Percentiles rank a stretch among this genome's conserved stretches.
phyloP scores from a whole-genome alignment of 2,113 vertebrate species.

The Psittacara wagleri region DNA sequence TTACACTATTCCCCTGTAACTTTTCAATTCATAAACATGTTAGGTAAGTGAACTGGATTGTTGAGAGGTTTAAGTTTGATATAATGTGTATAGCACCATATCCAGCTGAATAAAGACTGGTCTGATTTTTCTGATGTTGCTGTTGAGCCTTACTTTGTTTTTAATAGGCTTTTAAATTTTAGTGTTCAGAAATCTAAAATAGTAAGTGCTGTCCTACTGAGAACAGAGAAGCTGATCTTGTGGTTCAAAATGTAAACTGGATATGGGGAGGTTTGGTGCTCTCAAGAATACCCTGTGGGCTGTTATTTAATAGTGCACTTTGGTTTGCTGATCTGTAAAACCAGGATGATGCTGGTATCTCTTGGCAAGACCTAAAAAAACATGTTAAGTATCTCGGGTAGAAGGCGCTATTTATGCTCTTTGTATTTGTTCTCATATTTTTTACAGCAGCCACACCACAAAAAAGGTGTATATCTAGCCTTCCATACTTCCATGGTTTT shows the following conservation, averaged over 20 bases:
- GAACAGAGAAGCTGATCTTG: not conserved
- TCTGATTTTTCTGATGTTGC: not conserved
- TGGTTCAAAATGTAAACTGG: not conserved
- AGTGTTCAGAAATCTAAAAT: not conserved
- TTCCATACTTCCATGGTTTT: not conserved
- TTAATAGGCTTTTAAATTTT: not conserved
- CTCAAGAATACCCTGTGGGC: accelerated
- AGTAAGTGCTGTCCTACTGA: not conserved
- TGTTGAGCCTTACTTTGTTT: not conserved
- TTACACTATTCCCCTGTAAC: not conserved
- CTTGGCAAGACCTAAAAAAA: not conserved
- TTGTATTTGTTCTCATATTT: not conserved
- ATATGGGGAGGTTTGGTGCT: not conserved
- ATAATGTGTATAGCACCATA: not conserved
- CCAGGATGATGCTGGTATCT: not conserved
- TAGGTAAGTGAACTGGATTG: not conserved
- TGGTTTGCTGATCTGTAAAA: not conserved
- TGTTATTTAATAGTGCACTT: not conserved
- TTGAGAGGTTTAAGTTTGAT: not conserved
- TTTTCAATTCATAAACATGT: not conserved
- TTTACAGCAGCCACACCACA: not conserved
- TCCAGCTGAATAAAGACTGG: not conserved
- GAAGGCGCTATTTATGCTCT: accelerated
- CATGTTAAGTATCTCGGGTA: accelerated
- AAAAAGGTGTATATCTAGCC: not conserved